Evolutionary conservation across 2,113 vertebrate genomes (phyloP), one percentile per base, ranked within the genome.

Genomic region (Talpa occidentalis): DNA sequence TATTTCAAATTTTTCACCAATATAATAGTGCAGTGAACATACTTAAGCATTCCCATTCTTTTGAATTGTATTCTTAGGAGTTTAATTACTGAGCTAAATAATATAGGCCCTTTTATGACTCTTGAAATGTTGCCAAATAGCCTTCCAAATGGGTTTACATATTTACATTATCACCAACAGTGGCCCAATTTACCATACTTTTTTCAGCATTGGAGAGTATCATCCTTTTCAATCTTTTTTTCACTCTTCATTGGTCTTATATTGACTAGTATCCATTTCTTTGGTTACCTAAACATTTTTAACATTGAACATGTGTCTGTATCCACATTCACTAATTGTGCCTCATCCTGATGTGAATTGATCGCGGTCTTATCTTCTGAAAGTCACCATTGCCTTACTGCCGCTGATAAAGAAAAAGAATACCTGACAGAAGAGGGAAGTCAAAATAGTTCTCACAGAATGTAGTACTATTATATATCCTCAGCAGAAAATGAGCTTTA

Each of bases 401-500:
- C 66, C 66, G 84, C 90, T 78, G 84, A 88, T 78, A 76, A 94
- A 95, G 80, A 73, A 79, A 79, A 91, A 66, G 40, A 84, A 30
- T 76, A 74, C 80, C 60, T 90, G 56, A 95, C 22, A 40, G 79
- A 80, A 94, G 52, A 92, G 64, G 89, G 90, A 81, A 95, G 62
- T 64, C 60, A 94, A 88, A 97, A 67, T 44, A 73, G 56, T 91
- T 35, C 77, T 90, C 30, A 94, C n/a, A 82, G 94, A 54, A 84
- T 88, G 17, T 49, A 87, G 76, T 81, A 44, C 67, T 82, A 3
- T 82, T 93, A 56, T 47, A 59, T 60, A 47, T 74, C 67, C 52
- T 60, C 44, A 85, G 87, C 19, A 93, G 62, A 95, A 96, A 94
- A 95, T 97, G 69, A 97, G 86, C 83, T 89, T 95, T 35, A 35